Evolutionary conservation across 2,113 vertebrate genomes (phyloP), one percentile per base, ranked within the genome.

Genomic region (Hyla sarda): DNA sequence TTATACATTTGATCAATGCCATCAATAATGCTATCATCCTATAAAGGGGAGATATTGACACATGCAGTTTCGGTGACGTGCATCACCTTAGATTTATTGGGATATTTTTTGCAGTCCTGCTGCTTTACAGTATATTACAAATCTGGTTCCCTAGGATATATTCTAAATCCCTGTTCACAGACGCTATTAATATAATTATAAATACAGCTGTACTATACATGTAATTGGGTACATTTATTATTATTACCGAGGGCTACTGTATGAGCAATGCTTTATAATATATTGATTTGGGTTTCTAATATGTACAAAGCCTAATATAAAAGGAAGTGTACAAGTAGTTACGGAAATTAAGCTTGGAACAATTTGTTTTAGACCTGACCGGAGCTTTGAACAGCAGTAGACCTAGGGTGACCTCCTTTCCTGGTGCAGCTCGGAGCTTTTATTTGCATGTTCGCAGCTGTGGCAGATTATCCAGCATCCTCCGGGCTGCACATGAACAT

Each of bases 361-460:
- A 47, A 50, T 48, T 48, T 69, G 62, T 82, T 32, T 52, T 0
- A 21, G 17, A 82, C 17, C 17, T 67, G 45, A 82, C 25, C 37
- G n/a, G n/a, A 47, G 62, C 60, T 50, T 50, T 69, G 60, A 32
- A 34, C 60, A 69, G 80, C 58, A 50, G 5, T 28, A 69, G 62
- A 69, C 80, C 80, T 19, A 50, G 80, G 19, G 25, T 82, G 60
- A 69, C 80, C 80, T 69, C 45, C n/a, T 30, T 82, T 82, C 58
- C 80, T 71, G 60, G 32, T 82, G 37, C 25, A 28, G 60, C 79
- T 28, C 41, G 41, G 77, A 47, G 60, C 28, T 32, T 82, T 52
- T 69, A 71, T 82, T 67, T 82, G 80, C 62, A 67, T 82, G 60
- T 82, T 82, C 45, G 12, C 80, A 82, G 62, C 80, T 69, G 80